A percentile compares a stretch with the other conserved stretches of the same genome.
These are phyloP conservation scores for Phoenicopterus ruber DNA, from an alignment of 2,113 vertebrate genomes.

Conservation along the genomic window DNA sequence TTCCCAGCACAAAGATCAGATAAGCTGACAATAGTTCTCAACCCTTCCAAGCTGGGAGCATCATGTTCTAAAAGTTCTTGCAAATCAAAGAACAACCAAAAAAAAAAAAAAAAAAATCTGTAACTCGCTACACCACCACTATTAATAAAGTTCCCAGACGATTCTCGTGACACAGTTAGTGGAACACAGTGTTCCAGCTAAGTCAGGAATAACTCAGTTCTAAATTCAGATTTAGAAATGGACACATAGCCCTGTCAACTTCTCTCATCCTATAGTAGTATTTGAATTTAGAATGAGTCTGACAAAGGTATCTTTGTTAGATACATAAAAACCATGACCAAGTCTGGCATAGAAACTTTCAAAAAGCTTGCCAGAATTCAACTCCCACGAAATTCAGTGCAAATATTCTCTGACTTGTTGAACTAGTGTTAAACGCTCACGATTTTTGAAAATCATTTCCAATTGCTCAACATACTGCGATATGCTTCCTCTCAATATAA, in stretches of 20 bases:
- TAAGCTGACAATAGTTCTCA: not conserved
- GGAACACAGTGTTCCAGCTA: not conserved
- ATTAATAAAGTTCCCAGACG: not conserved
- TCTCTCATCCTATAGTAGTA: not conserved
- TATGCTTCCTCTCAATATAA: not conserved
- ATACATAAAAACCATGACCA: not conserved
- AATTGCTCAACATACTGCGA: not conserved
- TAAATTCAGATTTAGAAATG: not conserved
- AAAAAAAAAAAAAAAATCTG: not conserved
- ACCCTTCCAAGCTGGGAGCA: not conserved
- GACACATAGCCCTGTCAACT: not conserved
- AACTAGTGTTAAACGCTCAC: not conserved
- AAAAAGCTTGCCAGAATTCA: not conserved
- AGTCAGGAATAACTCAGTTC: not conserved
- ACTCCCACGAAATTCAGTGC: not conserved
- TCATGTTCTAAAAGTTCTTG: not conserved
- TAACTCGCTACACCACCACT: not conserved
- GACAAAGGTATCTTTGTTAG: not conserved
- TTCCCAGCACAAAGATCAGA: not conserved
- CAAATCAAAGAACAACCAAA: not conserved
- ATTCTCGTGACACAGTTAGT: not conserved
- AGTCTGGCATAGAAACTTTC: not conserved
- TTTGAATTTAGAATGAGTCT: not conserved
- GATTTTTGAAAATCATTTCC: not conserved
- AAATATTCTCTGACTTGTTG: not conserved